Conservation (phyloP, 2,113 vertebrate species). For the Notarius quadriscutis region DNA sequence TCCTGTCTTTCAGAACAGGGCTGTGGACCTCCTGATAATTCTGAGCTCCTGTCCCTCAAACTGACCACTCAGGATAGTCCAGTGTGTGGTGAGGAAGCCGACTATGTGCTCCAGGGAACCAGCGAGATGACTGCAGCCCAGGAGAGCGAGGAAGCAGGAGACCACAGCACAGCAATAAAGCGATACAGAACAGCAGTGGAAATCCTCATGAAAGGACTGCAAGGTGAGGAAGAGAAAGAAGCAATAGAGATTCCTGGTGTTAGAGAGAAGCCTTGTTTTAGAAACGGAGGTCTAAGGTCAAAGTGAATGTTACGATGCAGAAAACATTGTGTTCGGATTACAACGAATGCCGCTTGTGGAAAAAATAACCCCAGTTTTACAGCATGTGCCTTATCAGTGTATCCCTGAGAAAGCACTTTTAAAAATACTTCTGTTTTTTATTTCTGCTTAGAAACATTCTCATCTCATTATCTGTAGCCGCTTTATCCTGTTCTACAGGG, state of each 20-base stretch:
- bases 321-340: background rate
- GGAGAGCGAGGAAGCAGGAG: constrained; percentile 68
- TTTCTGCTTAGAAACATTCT: background rate
- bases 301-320: background rate
- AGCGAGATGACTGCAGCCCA: constrained; percentile 65
- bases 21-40: constrained; percentile 57
- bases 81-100: constrained; percentile 45
- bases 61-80: constrained; percentile 37
- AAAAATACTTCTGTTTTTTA: background rate
- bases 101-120: constrained; percentile 71
- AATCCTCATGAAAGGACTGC: constrained; percentile 79
- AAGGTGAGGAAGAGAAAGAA: constrained; percentile 68
- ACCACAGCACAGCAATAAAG: constrained; percentile 74
- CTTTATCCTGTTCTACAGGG: too few relatives aligned
- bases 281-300: background rate
- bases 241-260: background rate
- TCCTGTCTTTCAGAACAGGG: constrained; percentile 54
- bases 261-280: background rate
- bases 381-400: background rate
- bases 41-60: constrained; percentile 66
- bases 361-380: background rate
- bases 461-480: background rate
- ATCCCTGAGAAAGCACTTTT: background rate
- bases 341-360: background rate
- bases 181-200: constrained; percentile 80